Conservation (phyloP, 2,888 invertebrate species). For the Tetranychus truncatus region DNA sequence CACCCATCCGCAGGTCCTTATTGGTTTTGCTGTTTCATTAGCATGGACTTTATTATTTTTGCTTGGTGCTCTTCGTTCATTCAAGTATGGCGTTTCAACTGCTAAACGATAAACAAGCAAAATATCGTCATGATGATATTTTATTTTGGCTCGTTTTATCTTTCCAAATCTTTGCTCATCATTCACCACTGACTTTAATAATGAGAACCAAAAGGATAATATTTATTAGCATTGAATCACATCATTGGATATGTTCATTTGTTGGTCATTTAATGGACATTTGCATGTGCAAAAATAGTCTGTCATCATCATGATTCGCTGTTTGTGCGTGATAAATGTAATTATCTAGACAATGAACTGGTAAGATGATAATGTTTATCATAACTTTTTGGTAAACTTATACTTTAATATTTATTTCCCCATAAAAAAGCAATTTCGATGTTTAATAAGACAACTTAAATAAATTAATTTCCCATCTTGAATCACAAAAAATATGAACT, state of each 20-base stretch:
- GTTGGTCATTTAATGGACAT: neutral
- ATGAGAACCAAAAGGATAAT: no score
- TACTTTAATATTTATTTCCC: neutral
- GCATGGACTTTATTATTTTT: neutral
- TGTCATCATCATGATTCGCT: neutral
- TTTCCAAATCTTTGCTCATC: no score
- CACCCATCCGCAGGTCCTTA: neutral
- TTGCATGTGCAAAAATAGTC: neutral
- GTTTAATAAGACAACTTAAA: no score
- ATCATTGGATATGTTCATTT: neutral
- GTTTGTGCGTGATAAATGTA: neutral
- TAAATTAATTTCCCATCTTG: no score
- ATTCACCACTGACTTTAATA: no score
- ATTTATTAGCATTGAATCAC: no score
- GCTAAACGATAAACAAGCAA: neutral
- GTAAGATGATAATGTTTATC: neutral
- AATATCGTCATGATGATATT: neutral
- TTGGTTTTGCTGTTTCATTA: constrained; percentile 1
- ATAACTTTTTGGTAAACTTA: neutral
- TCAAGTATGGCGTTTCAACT: neutral
- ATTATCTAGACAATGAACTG: neutral
- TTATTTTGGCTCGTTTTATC: neutral
- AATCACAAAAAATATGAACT: no score
- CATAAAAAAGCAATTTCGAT: neutral
- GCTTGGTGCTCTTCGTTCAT: neutral